These are phyloP conservation scores for Chinchilla lanigera DNA, from an alignment of 2,113 vertebrate species.

Conservation along the genomic window DNA sequence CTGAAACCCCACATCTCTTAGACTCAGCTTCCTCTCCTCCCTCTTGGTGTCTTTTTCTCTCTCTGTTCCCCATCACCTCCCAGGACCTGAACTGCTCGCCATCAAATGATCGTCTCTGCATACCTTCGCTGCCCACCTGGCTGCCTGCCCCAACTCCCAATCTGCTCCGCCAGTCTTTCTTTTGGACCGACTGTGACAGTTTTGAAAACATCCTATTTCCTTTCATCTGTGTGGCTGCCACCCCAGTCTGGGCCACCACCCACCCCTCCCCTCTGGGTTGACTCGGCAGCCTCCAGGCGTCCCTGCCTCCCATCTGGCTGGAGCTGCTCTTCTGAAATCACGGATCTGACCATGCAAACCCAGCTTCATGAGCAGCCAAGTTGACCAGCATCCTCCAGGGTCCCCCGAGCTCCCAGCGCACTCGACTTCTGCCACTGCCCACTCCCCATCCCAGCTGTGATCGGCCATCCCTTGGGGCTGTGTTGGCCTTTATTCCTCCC, in stretches of 20 bases:
- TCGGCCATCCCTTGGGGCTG: neutral
- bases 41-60: neutral
- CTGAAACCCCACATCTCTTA: neutral
- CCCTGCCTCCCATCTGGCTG: neutral
- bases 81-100: too few species aligned
- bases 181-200: neutral
- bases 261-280: too few species aligned
- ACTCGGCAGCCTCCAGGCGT: neutral
- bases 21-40: neutral
- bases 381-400: neutral
- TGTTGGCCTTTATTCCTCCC: neutral
- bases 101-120: neutral
- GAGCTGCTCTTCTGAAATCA: neutral
- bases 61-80: neutral
- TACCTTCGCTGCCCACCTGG: rapidly evolving
- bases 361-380: neutral
- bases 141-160: too few species aligned
- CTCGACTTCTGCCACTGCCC: neutral
- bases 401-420: neutral
- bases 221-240: neutral
- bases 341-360: neutral
- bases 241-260: neutral
- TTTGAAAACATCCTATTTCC: neutral
- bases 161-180: neutral
- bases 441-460: neutral